phyloP scores from a whole-genome alignment of 30 jellyfish, hydroid and myxozoan species.

The Sanderia malayensis region DNA sequence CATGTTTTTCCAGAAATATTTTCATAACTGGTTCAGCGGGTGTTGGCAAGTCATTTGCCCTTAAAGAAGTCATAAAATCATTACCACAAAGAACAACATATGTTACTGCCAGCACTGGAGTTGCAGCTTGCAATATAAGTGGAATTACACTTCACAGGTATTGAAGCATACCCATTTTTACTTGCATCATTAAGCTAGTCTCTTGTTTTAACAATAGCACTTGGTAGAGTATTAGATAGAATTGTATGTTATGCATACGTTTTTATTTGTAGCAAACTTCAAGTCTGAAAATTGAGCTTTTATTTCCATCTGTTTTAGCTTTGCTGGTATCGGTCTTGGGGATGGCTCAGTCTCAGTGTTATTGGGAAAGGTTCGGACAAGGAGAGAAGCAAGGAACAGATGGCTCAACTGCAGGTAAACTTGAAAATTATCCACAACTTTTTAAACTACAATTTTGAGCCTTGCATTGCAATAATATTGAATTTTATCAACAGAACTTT shows the following conservation, averaged over 20 bases:
- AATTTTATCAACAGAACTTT: slow-evolving; percentile 32
- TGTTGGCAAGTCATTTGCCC: slow-evolving; percentile 70
- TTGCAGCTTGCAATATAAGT: slow-evolving; percentile 79
- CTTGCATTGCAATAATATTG: no score
- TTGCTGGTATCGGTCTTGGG: slow-evolving; percentile 83
- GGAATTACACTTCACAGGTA: slow-evolving; percentile 83
- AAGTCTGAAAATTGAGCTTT: no score
- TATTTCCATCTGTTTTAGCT: slow-evolving; percentile 18
- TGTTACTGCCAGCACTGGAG: slow-evolving; percentile 89
- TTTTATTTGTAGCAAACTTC: no score
- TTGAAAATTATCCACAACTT: no score
- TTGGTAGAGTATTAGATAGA: no score
- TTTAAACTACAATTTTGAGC: no score
- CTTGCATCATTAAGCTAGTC: no score
- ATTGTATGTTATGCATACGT: no score
- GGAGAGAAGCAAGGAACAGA: slow-evolving; percentile 25
- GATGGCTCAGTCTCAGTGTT: slow-evolving; percentile 29
- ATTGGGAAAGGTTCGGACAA: slow-evolving; percentile 10
- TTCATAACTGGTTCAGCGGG: slow-evolving; percentile 89
- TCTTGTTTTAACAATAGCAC: no score
- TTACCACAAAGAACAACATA: slow-evolving; percentile 33
- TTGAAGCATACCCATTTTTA: no score
- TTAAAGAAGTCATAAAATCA: slow-evolving; percentile 45
- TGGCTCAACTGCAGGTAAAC: slow-evolving; percentile 69
- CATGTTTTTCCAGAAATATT: slow-evolving; percentile 34